These are phyloP conservation scores for Euplexia lucipara DNA, from an alignment of 2,888 invertebrate species.

Conservation along the genomic window DNA sequence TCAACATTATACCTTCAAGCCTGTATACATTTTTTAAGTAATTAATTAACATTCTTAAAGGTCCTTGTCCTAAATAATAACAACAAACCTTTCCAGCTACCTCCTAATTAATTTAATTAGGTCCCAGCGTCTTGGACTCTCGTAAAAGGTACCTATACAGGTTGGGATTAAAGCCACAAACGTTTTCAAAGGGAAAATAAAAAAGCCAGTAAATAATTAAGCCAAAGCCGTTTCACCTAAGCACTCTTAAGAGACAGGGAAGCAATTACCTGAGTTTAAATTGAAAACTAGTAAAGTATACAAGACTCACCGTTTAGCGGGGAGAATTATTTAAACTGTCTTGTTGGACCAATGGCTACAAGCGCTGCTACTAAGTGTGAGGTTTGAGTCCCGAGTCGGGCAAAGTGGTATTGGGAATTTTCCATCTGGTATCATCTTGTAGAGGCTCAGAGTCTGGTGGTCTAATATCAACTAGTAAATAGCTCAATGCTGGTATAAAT, in stretches of 20 bases:
- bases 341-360: too few species aligned
- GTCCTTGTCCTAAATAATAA: background rate
- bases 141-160: constrained; percentile 20
- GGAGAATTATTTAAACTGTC: background rate
- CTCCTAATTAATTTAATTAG: constrained; percentile 47
- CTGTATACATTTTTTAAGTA: too few species aligned
- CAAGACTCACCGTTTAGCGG: background rate
- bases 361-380: too few species aligned
- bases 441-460: too few species aligned
- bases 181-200: constrained; percentile 38
- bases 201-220: constrained; percentile 34
- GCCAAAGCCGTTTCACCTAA: constrained; percentile 10
- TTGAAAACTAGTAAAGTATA: constrained; percentile 4
- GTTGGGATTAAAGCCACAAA: constrained; percentile 36
- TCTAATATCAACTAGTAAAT: too few species aligned
- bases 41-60: background rate
- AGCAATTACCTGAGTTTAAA: constrained; percentile 9
- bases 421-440: too few species aligned
- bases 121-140: constrained; percentile 2
- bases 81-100: constrained; percentile 3
- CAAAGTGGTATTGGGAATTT: too few species aligned
- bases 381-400: too few species aligned
- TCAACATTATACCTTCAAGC: too few species aligned
- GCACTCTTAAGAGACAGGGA: constrained; percentile 15
- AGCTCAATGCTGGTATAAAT: too few species aligned